Evolutionary conservation across 1,140 invertebrate genomes (phyloP).

Genomic region (Thaumetopoea pityocampa): DNA sequence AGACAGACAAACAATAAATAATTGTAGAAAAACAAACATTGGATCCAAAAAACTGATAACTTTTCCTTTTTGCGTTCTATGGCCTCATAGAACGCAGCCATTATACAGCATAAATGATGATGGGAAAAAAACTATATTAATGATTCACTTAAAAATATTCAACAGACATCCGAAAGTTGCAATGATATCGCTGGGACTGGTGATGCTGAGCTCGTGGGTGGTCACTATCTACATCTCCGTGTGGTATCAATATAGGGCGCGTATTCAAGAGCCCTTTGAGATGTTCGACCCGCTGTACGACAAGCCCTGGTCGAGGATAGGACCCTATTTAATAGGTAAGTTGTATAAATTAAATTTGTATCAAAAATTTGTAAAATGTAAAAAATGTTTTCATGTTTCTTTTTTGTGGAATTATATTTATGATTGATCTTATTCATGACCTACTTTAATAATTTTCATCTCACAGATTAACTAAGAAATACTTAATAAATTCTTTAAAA

Average conservation of each 20-base stretch:
- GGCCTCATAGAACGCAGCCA: too few relatives aligned
- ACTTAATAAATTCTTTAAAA: too few relatives aligned
- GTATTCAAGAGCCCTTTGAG: conserved; percentile 88
- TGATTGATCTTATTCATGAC: too few relatives aligned
- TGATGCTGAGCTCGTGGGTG: conserved; percentile 84
- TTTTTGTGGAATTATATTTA: background rate
- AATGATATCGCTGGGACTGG: conserved; percentile 69
- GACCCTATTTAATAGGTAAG: conserved; percentile 85
- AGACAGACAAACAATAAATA: too few relatives aligned
- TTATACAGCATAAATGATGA: too few relatives aligned
- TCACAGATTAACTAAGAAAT: too few relatives aligned
- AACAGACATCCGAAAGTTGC: conserved; percentile 78
- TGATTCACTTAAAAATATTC: conserved; percentile 3
- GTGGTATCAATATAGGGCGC: conserved; percentile 84
- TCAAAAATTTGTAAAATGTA: background rate
- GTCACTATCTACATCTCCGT: conserved; percentile 85
- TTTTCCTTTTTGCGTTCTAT: too few relatives aligned
- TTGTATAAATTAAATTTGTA: conserved; percentile 2
- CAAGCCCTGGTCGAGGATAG: conserved; percentile 89
- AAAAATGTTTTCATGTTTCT: background rate
- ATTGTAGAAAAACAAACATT: too few relatives aligned
- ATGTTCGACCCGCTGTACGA: conserved; percentile 90
- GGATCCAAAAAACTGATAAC: background rate
- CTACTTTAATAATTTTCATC: too few relatives aligned
- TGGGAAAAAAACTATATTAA: too few relatives aligned